phyloP scores from a whole-genome alignment of 2,113 vertebrate species.

The Xiphias gladius region DNA sequence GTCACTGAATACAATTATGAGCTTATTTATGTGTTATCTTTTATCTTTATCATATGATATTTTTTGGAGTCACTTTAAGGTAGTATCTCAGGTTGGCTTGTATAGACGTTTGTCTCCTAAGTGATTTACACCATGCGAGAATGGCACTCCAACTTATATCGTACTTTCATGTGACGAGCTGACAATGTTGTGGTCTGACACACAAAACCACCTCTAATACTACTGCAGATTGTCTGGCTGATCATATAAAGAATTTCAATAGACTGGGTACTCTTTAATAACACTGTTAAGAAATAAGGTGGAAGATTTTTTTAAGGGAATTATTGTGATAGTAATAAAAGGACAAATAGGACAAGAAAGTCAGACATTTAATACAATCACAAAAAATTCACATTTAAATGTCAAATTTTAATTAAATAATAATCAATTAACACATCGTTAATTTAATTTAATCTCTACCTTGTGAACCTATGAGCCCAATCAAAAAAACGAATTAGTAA shows the following conservation, averaged over 20 bases:
- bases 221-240: not conserved
- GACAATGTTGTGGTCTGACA: not conserved
- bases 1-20: no score
- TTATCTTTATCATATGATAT: not conserved
- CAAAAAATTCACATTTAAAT: slow-evolving; percentile 20
- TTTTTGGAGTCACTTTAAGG: not conserved
- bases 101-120: not conserved
- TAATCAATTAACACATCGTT: slow-evolving; percentile 1
- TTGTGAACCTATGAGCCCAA: slow-evolving; percentile 27
- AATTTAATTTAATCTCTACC: slow-evolving; percentile 18
- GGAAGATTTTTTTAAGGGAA: not conserved
- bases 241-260: not conserved
- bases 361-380: slow-evolving; percentile 10
- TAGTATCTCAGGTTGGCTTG: not conserved
- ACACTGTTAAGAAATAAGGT: not conserved
- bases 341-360: not conserved
- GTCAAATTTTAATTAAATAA: slow-evolving; percentile 3
- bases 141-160: not conserved
- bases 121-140: no score
- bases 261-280: not conserved
- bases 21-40: not conserved
- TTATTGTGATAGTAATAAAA: not conserved
- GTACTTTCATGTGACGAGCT: not conserved
- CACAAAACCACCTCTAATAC: not conserved
- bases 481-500: slow-evolving; percentile 41